These are phyloP conservation scores for Cephus runcator DNA, from an alignment of 2,888 invertebrate species.

Conservation along the genomic window DNA sequence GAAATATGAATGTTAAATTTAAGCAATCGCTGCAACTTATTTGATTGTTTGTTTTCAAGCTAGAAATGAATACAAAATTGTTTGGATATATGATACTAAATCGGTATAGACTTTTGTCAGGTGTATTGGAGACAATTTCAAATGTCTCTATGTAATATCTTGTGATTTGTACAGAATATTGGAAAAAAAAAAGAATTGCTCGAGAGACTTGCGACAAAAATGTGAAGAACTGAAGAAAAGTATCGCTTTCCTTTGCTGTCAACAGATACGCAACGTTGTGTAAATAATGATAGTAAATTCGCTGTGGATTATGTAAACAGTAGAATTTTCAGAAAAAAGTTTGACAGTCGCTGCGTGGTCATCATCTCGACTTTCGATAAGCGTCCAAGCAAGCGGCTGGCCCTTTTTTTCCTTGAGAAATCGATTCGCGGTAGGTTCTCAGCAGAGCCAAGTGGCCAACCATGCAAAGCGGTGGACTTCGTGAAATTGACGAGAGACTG, in stretches of 20 bases:
- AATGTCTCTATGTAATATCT: background rate
- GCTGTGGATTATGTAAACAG: background rate
- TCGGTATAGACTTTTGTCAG: too few species aligned
- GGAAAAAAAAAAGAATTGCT: background rate
- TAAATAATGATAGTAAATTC: background rate
- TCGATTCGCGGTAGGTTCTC: constrained; percentile 2
- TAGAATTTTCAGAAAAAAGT: background rate
- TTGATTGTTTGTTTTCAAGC: background rate
- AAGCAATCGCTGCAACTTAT: constrained; percentile 19
- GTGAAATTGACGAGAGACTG: constrained; percentile 31
- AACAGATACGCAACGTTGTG: background rate
- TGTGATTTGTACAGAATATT: background rate
- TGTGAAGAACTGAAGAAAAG: background rate
- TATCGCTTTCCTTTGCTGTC: background rate
- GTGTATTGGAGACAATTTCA: background rate
- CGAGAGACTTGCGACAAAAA: background rate
- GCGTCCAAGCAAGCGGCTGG: constrained; percentile 1
- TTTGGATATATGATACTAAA: too few species aligned
- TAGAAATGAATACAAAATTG: too few species aligned
- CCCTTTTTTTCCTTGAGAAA: constrained; percentile 1
- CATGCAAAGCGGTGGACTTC: constrained; percentile 22
- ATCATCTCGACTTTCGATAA: background rate
- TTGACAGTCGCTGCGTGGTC: background rate
- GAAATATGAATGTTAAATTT: constrained; percentile 32
- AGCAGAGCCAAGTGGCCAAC: constrained; percentile 15